phyloP scores from a whole-genome alignment of 2,113 vertebrate species.

The Paradisaea rubra region DNA sequence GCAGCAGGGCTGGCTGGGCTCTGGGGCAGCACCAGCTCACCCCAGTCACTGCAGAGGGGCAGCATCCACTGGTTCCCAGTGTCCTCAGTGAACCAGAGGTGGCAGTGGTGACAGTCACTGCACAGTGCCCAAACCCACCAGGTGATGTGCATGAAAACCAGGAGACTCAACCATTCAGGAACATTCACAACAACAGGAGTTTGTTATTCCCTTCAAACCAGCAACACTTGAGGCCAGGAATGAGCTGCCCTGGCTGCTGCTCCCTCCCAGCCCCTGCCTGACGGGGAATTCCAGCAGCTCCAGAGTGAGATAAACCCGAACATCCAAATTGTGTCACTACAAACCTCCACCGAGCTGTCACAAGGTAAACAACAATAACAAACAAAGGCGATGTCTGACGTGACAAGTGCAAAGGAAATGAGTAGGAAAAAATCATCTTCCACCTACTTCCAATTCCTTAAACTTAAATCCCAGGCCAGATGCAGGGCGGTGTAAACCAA shows the following conservation, averaged over 20 bases:
- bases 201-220: not conserved
- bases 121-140: not conserved
- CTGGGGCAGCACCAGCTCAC: not conserved
- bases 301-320: not conserved
- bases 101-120: not conserved
- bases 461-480: not conserved
- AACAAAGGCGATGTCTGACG: not conserved
- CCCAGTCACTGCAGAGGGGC: accelerated
- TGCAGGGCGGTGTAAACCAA: not conserved
- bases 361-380: not conserved
- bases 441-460: not conserved
- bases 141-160: accelerated
- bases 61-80: accelerated
- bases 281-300: not conserved
- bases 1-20: not conserved
- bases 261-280: not conserved
- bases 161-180: not conserved
- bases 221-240: accelerated
- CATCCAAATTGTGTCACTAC: not conserved
- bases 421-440: not conserved
- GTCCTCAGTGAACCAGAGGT: not conserved
- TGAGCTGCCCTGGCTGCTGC: not conserved
- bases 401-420: not conserved
- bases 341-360: not conserved
- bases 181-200: not conserved